Percentiles rank a stretch among this genome's conserved stretches.
Conservation (phyloP, 2,888 invertebrate genomes). For the Meta bourneti region DNA sequence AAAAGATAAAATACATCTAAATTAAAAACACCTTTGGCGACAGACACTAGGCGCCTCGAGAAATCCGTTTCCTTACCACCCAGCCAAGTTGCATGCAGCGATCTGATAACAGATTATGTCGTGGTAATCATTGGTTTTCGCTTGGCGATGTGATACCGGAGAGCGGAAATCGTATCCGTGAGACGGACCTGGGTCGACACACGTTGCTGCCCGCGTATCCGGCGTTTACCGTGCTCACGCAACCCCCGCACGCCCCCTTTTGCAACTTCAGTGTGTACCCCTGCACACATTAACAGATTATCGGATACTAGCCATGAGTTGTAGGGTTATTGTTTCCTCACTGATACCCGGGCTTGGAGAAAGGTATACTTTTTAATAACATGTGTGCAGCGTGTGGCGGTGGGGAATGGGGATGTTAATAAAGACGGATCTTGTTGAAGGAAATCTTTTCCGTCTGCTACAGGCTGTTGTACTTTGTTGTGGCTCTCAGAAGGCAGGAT, state of each 20-base stretch:
- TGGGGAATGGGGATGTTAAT: too few relatives aligned
- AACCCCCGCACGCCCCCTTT: neutral
- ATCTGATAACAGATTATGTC: slow-evolving; percentile 72
- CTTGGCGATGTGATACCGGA: slow-evolving; percentile 55
- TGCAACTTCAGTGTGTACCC: neutral
- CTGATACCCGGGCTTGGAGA: neutral
- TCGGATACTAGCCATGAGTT: neutral
- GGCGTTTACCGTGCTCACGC: slow-evolving; percentile 58
- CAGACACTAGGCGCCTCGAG: too few relatives aligned
- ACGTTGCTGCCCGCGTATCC: slow-evolving; percentile 69
- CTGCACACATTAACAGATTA: neutral
- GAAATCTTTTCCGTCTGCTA: neutral
- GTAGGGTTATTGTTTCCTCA: slow-evolving; percentile 25
- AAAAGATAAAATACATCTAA: too few relatives aligned
- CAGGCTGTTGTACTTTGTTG: neutral
- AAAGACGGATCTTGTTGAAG: too few relatives aligned
- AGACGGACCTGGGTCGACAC: slow-evolving; percentile 68
- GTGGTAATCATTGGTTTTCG: slow-evolving; percentile 49
- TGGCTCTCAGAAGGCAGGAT: neutral
- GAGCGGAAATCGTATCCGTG: slow-evolving; percentile 74
- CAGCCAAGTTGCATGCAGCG: slow-evolving; percentile 53
- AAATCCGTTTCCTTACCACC: too few relatives aligned
- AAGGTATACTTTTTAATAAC: neutral
- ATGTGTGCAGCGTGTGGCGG: neutral
- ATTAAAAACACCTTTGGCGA: too few relatives aligned